Conservation (phyloP, 2,113 vertebrate genomes). For the Mixornis gularis region DNA sequence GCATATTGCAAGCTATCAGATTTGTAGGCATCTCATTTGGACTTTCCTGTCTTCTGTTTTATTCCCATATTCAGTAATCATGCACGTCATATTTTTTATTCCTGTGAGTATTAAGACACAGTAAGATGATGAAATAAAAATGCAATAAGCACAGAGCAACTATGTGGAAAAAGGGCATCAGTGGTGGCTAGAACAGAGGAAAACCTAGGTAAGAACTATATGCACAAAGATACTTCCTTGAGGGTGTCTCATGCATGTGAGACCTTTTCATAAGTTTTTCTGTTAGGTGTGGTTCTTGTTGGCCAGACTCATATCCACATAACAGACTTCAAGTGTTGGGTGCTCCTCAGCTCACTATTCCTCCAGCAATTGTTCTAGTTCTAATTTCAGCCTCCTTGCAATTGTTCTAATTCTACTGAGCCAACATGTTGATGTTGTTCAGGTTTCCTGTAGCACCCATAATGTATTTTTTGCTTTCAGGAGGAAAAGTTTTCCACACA, state of each 20-base stretch:
- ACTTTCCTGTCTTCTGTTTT: not conserved
- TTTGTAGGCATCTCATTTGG: not conserved
- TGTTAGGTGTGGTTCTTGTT: not conserved
- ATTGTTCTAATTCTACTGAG: not conserved
- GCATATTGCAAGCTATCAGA: not conserved
- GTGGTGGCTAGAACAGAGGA: not conserved
- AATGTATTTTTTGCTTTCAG: not conserved
- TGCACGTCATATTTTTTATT: not conserved
- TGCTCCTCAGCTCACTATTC: not conserved
- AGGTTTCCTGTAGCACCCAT: slow-evolving; percentile 12
- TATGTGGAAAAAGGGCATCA: not conserved
- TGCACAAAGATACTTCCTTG: not conserved
- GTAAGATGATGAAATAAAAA: not conserved
- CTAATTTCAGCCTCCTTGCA: not conserved
- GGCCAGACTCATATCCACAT: not conserved
- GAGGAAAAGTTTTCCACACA: slow-evolving; percentile 16
- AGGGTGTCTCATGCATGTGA: rapidly evolving
- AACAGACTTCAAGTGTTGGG: not conserved
- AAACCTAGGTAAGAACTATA: not conserved
- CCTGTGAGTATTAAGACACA: not conserved
- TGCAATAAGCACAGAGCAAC: rapidly evolving
- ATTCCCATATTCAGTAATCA: not conserved
- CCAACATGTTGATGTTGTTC: not conserved
- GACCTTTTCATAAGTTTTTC: not conserved
- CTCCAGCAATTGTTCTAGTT: rapidly evolving